phyloP scores from a whole-genome alignment of 2,888 invertebrate species.

The Lithophane ornitopus region DNA sequence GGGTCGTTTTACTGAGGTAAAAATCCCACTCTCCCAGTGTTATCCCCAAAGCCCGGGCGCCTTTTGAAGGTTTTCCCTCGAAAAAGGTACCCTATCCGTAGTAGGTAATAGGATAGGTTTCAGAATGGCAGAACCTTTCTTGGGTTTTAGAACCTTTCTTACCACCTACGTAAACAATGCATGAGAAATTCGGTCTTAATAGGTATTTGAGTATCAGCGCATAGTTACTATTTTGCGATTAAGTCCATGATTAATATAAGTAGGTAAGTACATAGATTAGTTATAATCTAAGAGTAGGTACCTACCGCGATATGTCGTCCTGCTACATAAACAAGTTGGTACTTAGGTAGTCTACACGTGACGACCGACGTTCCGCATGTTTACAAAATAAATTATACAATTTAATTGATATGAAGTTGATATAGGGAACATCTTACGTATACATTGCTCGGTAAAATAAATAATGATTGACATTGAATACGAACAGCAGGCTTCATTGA shows the following conservation, averaged over 20 bases:
- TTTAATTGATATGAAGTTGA: slow-evolving; percentile 32
- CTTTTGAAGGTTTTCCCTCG: too few species aligned
- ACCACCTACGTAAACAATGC: not conserved
- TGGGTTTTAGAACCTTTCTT: too few species aligned
- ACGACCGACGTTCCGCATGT: slow-evolving; percentile 24
- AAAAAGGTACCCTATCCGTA: not conserved
- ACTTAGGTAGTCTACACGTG: slow-evolving; percentile 26
- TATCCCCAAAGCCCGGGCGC: too few species aligned
- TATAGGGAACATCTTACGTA: slow-evolving; percentile 1
- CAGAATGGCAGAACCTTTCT: too few species aligned
- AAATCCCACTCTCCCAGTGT: too few species aligned
- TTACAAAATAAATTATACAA: slow-evolving; percentile 40
- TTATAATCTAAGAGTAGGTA: too few species aligned
- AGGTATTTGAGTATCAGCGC: slow-evolving; percentile 16
- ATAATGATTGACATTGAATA: slow-evolving; percentile 31
- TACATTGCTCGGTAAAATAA: slow-evolving; percentile 9
- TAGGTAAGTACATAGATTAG: too few species aligned
- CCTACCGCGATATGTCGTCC: not conserved
- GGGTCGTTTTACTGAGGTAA: too few species aligned
- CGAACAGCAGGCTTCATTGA: slow-evolving; percentile 14
- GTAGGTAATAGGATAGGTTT: not conserved
- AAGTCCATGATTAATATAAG: slow-evolving; percentile 8
- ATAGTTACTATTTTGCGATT: slow-evolving; percentile 19
- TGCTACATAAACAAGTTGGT: slow-evolving; percentile 36
- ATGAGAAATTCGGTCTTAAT: not conserved